Base-by-base conservation (phyloP, 2,797 vertebrate species). In the Geotrypetes seraphini region DNA sequence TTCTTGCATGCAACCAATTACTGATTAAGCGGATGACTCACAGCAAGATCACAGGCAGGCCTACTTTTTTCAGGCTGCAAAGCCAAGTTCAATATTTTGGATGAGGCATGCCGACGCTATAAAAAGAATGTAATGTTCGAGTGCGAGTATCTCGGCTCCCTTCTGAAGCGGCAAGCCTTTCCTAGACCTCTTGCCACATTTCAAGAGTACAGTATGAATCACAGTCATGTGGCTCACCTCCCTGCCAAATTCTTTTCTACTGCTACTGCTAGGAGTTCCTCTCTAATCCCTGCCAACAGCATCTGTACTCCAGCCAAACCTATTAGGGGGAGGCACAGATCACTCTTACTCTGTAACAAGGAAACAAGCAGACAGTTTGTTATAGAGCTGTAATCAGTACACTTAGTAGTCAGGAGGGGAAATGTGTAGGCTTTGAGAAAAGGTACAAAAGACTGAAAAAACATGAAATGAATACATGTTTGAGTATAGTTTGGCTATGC, bases 61-160 rank as follows among this genome's bases (percentile, higher is more conserved):
- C 32, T 42, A 63, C 67, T 78, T 75, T 71, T 47, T 36, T 71
- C 56, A 60, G 46, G 45, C 66, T 62, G 49, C 63, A 62, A 79
- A 63, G 78, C 75, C 74, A 82, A 84, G 66, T 77, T 83, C 73
- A 86, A 83, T 86, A 88, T 87, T 88, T 88, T 83, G 77, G 75
- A 75, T 75, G 78, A 89, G 64, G 65, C 74, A 74, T 76, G 73
- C 73, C 57, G 73, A 65, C 73, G 54, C 81, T 88, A 85, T 86
- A 88, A 87, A 87, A 89, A 88, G 79, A 76, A 81, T 72, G 72
- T 71, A 74, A 84, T 87, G 81, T 78, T 79, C 83, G 74, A 85
- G 80, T 67, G 66, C 50, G 69, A 78, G 57, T 65, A 73, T 84
- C 81, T 78, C 73, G 74, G 61, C 70, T 74, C 59, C 51, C 50